Percentiles rank a stretch among this genome's conserved stretches.
Evolutionary conservation across 2,888 invertebrate genomes (phyloP).

Genomic region (Drosophila siamana): DNA sequence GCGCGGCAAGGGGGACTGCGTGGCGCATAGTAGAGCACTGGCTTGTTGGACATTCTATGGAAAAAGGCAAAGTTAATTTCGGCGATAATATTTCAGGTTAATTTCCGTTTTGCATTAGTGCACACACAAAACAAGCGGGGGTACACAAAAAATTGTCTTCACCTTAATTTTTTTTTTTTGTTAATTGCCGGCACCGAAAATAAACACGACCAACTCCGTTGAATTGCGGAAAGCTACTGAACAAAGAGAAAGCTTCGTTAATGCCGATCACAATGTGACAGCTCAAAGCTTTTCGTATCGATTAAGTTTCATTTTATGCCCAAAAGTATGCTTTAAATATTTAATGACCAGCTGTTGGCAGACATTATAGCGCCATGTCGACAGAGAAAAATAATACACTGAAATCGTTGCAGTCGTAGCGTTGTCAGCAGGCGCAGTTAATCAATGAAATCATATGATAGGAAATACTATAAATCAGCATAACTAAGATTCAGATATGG

Average conservation of each 20-base stretch:
- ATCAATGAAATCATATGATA: constrained; percentile 1
- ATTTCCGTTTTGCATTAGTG: constrained; percentile 31
- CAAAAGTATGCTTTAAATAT: constrained; percentile 51
- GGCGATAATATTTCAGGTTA: constrained; percentile 17
- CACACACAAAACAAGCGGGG: not conserved
- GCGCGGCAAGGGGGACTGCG: constrained; percentile 89
- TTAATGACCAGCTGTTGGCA: constrained; percentile 22
- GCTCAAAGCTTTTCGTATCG: constrained; percentile 34
- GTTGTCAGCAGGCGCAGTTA: not conserved
- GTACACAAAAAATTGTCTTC: constrained; percentile 2
- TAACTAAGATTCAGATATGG: not conserved
- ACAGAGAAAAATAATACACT: not conserved
- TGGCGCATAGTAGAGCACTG: constrained; percentile 87
- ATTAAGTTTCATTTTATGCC: constrained; percentile 32
- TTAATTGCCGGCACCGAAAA: constrained; percentile 10
- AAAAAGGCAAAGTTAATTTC: not conserved
- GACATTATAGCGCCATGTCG: not conserved
- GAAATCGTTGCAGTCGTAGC: not conserved
- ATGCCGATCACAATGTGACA: constrained; percentile 20
- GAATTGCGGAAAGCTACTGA: constrained; percentile 35
- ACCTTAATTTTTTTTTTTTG: constrained; percentile 25
- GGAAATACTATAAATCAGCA: not conserved
- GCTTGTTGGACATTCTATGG: constrained; percentile 76
- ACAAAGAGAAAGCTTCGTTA: constrained; percentile 17
- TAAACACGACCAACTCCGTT: constrained; percentile 27